Evolutionary conservation across 1,140 invertebrate species (phyloP).

Genomic region (Cotesia typhae): DNA sequence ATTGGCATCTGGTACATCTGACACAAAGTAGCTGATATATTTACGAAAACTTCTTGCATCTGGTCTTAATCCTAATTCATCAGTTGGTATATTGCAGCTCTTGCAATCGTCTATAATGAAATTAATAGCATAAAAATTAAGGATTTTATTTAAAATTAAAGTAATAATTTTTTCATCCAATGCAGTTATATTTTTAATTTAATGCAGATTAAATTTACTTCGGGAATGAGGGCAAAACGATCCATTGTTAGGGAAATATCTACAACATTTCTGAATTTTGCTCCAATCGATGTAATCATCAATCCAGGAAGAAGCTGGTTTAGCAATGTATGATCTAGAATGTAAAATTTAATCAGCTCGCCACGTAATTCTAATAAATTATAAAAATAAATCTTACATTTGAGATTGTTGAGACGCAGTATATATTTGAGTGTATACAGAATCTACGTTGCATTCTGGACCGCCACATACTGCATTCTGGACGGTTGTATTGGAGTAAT

Average conservation of each 20-base stretch:
- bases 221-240: slow-evolving; percentile 73
- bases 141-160: background rate
- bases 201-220: slow-evolving; percentile 29
- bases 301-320: slow-evolving; percentile 85
- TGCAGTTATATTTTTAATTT: background rate
- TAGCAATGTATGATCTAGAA: slow-evolving; percentile 76
- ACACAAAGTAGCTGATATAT: slow-evolving; percentile 83
- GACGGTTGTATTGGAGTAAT: slow-evolving; percentile 72
- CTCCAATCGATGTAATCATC: slow-evolving; percentile 93
- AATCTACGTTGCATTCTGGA: slow-evolving; percentile 74
- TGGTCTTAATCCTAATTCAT: no score
- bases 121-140: no score
- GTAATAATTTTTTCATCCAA: no score
- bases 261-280: slow-evolving; percentile 70
- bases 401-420: slow-evolving; percentile 74
- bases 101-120: slow-evolving; percentile 39
- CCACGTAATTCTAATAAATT: no score
- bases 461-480: slow-evolving; percentile 84
- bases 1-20: slow-evolving; percentile 78
- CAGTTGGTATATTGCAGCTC: slow-evolving; percentile 49
- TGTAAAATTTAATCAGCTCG: no score
- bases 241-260: slow-evolving; percentile 68
- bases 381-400: slow-evolving; percentile 62
- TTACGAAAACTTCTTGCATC: slow-evolving; percentile 79
- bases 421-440: slow-evolving; percentile 80